These are phyloP conservation scores for Anguilla obscura DNA, from an alignment of 2,797 vertebrate genomes.

Conservation along the genomic window DNA sequence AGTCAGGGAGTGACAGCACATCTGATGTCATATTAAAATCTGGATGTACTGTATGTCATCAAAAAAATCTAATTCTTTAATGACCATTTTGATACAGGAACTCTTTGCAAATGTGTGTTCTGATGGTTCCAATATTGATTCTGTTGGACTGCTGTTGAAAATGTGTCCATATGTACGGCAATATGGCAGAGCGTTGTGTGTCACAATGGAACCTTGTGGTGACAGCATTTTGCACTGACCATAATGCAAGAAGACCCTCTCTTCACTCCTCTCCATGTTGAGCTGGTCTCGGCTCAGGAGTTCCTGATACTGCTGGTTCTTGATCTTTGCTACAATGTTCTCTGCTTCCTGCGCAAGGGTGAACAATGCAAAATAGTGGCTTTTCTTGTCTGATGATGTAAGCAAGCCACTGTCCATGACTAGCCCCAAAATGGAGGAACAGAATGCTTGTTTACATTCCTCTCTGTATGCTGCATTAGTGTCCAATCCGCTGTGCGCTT, in stretches of 20 bases:
- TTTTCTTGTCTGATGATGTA: constrained; percentile 54
- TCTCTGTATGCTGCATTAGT: neutral
- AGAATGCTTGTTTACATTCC: constrained; percentile 29
- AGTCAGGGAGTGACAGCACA: neutral
- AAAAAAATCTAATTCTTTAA: neutral
- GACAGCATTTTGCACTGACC: constrained; percentile 69
- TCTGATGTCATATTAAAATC: neutral
- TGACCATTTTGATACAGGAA: neutral
- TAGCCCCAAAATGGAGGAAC: constrained; percentile 41
- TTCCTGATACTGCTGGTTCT: constrained; percentile 89
- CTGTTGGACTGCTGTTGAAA: neutral
- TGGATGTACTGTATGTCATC: neutral
- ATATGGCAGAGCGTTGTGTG: neutral
- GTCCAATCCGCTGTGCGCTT: neutral
- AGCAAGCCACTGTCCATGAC: constrained; percentile 20
- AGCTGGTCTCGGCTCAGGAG: constrained; percentile 89
- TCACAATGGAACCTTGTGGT: neutral
- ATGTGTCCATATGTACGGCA: neutral
- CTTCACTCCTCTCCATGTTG: constrained; percentile 79
- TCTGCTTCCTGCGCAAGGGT: constrained; percentile 88
- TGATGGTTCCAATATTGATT: neutral
- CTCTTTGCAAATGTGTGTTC: neutral
- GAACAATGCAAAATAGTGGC: constrained; percentile 47
- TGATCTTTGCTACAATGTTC: constrained; percentile 91
- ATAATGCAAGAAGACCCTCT: constrained; percentile 89